These are phyloP conservation scores for Rhineura floridana DNA, from an alignment of 2,113 vertebrate species.

Conservation along the genomic window DNA sequence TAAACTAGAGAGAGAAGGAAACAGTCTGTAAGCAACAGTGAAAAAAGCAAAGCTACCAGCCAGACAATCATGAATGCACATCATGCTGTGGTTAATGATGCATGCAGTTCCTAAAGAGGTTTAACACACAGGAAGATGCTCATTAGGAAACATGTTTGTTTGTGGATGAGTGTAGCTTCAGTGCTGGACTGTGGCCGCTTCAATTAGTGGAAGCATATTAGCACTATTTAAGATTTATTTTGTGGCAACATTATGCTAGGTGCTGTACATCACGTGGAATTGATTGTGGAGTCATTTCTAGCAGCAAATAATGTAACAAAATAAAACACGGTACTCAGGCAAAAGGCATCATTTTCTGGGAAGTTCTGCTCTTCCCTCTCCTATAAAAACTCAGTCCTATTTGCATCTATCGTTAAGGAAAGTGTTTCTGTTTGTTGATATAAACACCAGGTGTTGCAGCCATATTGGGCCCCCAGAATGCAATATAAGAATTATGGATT, in stretches of 20 bases:
- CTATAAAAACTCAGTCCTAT: not conserved
- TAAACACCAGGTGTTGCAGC: not conserved
- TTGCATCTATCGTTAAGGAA: not conserved
- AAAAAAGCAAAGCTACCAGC: not conserved
- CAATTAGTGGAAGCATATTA: not conserved
- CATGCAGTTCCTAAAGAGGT: not conserved
- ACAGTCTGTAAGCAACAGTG: not conserved
- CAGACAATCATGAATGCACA: not conserved
- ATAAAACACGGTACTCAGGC: not conserved
- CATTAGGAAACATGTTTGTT: not conserved
- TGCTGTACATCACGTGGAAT: not conserved
- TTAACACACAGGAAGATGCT: not conserved
- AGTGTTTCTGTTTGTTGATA: slow-evolving; percentile 6
- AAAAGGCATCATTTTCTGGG: slow-evolving; percentile 1
- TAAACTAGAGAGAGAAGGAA: slow-evolving; percentile 77
- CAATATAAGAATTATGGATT: not conserved
- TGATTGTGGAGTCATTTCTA: not conserved
- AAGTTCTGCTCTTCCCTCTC: not conserved
- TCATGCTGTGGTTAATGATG: not conserved
- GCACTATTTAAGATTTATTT: too few relatives aligned
- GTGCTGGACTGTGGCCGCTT: not conserved
- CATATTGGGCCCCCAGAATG: not conserved
- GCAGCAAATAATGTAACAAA: slow-evolving; percentile 19
- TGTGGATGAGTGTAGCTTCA: not conserved
- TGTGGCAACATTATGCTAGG: not conserved